Evolutionary conservation across 2,888 invertebrate species (phyloP).

Genomic region (Ennomos erosarius): DNA sequence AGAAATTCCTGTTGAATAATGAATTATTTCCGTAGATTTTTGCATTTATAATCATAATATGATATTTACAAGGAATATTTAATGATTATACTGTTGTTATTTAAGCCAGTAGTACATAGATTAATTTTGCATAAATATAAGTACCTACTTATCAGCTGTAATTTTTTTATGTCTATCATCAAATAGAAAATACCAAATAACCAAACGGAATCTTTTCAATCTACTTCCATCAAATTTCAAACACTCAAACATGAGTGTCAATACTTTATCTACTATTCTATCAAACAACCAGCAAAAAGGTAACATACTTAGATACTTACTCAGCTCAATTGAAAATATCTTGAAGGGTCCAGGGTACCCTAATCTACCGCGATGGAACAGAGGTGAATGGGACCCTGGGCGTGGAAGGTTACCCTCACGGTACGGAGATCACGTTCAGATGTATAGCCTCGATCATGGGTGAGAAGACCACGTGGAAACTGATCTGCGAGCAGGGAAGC

Average conservation of each 20-base stretch:
- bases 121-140: no score
- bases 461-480: constrained; percentile 93
- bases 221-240: constrained; percentile 2
- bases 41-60: no score
- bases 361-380: constrained; percentile 90
- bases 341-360: constrained; percentile 89
- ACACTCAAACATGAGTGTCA: constrained; percentile 3
- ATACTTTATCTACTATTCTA: not conserved
- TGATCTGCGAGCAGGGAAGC: constrained; percentile 92
- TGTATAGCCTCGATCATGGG: constrained; percentile 93
- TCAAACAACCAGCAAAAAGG: not conserved
- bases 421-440: constrained; percentile 93
- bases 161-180: no score
- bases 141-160: no score
- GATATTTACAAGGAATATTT: no score
- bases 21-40: no score
- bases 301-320: not conserved
- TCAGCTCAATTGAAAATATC: constrained; percentile 27
- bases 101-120: no score
- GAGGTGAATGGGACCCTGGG: constrained; percentile 87
- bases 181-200: not conserved
- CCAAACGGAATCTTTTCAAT: constrained; percentile 12
- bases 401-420: constrained; percentile 90
- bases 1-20: not conserved
- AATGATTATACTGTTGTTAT: no score